These are phyloP conservation scores for Sanderia malayensis DNA, from an alignment of 30 jellyfish, hydroid and myxozoan genomes.

Conservation along the genomic window DNA sequence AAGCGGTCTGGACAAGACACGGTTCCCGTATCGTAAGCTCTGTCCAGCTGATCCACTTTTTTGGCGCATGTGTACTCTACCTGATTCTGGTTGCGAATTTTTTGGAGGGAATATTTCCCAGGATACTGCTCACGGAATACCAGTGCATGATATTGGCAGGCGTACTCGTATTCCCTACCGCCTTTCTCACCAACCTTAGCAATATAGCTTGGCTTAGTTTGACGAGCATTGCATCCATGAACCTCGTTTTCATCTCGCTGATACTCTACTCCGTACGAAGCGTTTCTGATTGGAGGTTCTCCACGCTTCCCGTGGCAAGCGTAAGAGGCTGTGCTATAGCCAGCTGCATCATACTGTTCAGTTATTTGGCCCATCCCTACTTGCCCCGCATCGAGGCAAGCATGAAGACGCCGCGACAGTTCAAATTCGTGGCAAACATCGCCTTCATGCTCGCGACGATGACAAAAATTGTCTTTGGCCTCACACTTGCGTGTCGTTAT, in stretches of 20 bases:
- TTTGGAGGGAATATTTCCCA: conserved; percentile 59
- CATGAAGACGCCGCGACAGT: conserved; percentile 67
- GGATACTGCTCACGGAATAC: conserved; percentile 22
- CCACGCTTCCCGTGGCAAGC: conserved; percentile 48
- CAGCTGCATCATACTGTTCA: conserved; percentile 70
- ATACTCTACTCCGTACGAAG: conserved; percentile 35
- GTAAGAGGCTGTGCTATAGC: conserved; percentile 64
- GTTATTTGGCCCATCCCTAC: conserved; percentile 87
- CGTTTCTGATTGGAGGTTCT: conserved; percentile 45
- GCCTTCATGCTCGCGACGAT: conserved; percentile 72
- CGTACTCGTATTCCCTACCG: conserved; percentile 68
- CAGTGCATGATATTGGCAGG: conserved; percentile 77
- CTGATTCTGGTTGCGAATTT: conserved; percentile 63
- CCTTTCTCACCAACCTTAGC: conserved; percentile 63
- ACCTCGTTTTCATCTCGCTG: conserved; percentile 50
- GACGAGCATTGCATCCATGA: conserved; percentile 57
- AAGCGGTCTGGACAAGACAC: conserved; percentile 62
- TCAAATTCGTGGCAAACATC: conserved; percentile 50
- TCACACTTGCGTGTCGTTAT: conserved; percentile 61
- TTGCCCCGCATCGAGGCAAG: conserved; percentile 74
- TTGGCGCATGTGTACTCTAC: conserved; percentile 82
- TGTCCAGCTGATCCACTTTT: conserved; percentile 63
- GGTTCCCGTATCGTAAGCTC: conserved; percentile 73
- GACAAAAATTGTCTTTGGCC: conserved; percentile 70
- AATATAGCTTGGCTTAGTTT: conserved; percentile 80